Conservation (phyloP, 2,888 invertebrate genomes). For the Idaea biselata region DNA sequence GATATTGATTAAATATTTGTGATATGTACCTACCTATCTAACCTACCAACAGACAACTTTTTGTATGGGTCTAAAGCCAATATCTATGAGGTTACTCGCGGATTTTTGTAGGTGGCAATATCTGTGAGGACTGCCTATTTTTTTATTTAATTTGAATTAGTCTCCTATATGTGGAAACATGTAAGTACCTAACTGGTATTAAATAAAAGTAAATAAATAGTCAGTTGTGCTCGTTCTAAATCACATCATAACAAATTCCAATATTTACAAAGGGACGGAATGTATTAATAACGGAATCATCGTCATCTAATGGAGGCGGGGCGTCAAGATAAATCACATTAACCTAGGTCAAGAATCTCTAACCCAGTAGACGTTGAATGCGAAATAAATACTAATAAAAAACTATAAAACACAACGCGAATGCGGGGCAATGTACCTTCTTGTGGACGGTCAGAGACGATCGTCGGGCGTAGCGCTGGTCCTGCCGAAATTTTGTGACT, state of each 20-base stretch:
- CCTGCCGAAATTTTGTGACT: constrained; percentile 49
- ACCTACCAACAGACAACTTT: no score
- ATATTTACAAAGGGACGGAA: not conserved
- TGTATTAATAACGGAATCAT: constrained; percentile 12
- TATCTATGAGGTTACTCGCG: no score
- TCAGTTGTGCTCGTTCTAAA: not conserved
- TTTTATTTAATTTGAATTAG: no score
- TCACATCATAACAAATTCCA: not conserved
- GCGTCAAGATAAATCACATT: constrained; percentile 65
- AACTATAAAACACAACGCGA: constrained; percentile 44
- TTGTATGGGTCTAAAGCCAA: no score
- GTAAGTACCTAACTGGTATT: not conserved
- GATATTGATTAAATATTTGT: no score
- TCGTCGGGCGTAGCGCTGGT: constrained; percentile 45
- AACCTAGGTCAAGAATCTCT: constrained; percentile 75
- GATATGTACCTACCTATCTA: no score
- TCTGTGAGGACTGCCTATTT: no score
- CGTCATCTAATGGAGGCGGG: constrained; percentile 27
- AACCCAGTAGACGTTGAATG: constrained; percentile 63
- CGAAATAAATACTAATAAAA: constrained; percentile 54
- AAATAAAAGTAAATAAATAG: no score
- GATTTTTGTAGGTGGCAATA: no score
- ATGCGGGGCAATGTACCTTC: constrained; percentile 73
- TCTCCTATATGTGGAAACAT: no score
- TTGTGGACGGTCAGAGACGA: constrained; percentile 64